Evolutionary conservation across 2,888 invertebrate species (phyloP), one percentile per base, ranked within the genome.

Genomic region (Parochlus steinenii): DNA sequence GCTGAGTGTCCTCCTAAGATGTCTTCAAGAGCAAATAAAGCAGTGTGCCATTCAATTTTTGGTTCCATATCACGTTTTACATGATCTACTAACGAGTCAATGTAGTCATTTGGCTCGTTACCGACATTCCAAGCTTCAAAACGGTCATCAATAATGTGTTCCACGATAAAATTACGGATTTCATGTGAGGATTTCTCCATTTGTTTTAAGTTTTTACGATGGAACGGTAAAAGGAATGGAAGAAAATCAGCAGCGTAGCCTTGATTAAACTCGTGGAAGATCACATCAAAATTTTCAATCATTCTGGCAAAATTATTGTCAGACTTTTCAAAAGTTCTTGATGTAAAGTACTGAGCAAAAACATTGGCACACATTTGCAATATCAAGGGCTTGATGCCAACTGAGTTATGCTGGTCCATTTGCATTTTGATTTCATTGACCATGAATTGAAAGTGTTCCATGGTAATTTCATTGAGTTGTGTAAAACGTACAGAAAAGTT

Each of bases 191-290:
- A 58, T 7, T 53, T 47, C 5, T 56, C 56, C 52, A 72, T 62
- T 20, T 61, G 53, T 2, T 55, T 51, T 45, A 72, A 51, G 41
- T 69, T 65, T 3, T 55, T 49, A 6, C 48, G 46, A 42, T 69
- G 67, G 2, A 71, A 51, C 0, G 67, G 67, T 47, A 66, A 51
- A n/a, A 74, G 46, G 46, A 67, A 65, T 1, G 74, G 74, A 31
- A 74, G 52, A 42, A 74, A 74, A 46, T 75, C 74, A 1, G 71
- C 69, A 0, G 69, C 67, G 49, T 71, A 72, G 2, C 73, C 73
- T 49, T 71, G 70, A 50, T 74, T 74, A 6, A 75, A 69, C 48
- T 74, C 73, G 52, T 63, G 70, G 51, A 75, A 75, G 29, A 75
- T 64, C 24, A 63, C 63, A 47, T 74, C 74, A 46, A 71, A 74